Percentiles rank a stretch among this genome's conserved stretches.
Evolutionary conservation across 2,113 vertebrate species (phyloP).

Genomic region (Climacteris rufus): DNA sequence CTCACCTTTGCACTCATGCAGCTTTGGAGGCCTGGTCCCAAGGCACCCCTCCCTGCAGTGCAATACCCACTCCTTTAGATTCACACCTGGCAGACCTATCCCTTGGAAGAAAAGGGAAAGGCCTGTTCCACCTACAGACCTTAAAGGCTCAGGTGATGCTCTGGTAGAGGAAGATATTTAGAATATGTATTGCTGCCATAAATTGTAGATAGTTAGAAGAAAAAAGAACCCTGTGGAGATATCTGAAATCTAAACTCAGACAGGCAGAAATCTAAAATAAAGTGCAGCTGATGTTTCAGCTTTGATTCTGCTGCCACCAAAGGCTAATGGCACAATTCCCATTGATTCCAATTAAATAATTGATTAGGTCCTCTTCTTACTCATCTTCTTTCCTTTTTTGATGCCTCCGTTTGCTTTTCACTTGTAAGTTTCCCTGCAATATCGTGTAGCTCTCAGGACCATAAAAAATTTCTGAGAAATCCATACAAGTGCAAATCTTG

Average conservation of each 20-base stretch:
- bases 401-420: neutral
- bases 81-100: neutral
- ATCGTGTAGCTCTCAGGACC: neutral
- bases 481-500: neutral
- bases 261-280: constrained; percentile 41
- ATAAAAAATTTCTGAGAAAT: neutral
- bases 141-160: neutral
- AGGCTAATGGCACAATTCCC: constrained; percentile 49
- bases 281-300: constrained; percentile 18
- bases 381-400: constrained; percentile 6
- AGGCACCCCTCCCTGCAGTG: neutral
- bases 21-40: neutral
- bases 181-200: neutral
- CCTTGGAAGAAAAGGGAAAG: neutral
- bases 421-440: neutral
- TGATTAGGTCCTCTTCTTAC: neutral
- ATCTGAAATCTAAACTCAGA: constrained; percentile 28
- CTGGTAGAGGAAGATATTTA: neutral
- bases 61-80: neutral
- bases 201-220: neutral
- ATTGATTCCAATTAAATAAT: constrained; percentile 37
- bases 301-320: constrained; percentile 28
- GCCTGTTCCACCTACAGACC: neutral
- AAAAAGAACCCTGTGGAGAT: constrained; percentile 7
- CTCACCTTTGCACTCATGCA: neutral